Base-by-base conservation (phyloP, 2,888 invertebrate genomes). In the Mechanitis mazaeus region DNA sequence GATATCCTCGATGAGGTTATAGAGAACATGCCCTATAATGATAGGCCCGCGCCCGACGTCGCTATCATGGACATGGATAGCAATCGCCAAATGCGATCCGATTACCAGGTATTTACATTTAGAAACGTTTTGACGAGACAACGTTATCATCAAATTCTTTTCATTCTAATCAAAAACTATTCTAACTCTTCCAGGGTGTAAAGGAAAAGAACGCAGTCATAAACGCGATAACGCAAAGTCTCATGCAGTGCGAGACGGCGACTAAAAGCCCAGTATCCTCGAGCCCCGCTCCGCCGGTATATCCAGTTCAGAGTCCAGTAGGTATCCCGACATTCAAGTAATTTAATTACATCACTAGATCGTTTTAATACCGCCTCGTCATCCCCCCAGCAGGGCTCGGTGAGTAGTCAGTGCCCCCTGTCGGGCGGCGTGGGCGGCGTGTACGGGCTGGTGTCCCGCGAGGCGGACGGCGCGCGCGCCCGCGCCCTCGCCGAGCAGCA, bases 1-100 rank as follows among this genome's bases (percentile, higher is more conserved):
- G 95, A 95, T 74, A 93, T 97, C 71, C 85, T 97, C 70, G 96
- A 97, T 86, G 94, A 95, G 81, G 94, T 96, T 65, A 95, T 96
- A 77, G 96, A 96, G 68, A 93, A 94, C 76, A 94, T 94, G 80
- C 93, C 94, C 64, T 71, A 72, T 60, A 95, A 95, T 71, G 91
- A 91, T 63, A 79, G 85, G 12, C 73, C 79, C 28, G 71, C 77
- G 45, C 76, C 80, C 11, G 85, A 84, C 57, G 79, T 78, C 64
- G 76, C 75, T 57, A 80, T 76, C 20, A 66, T 72, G 67, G 77
- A 74, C 56, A 55, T 77, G 60, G 77, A 78, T 65, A 68, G 65
- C 46, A 71, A 68, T 57, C 71, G 75, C 9, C 75, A 73, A 59
- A 57, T 72, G 38, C 69, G 73, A 45, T 60, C 72, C n/a, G 75